phyloP scores from a whole-genome alignment of 2,113 vertebrate species.

The Nothoprocta perdicaria region DNA sequence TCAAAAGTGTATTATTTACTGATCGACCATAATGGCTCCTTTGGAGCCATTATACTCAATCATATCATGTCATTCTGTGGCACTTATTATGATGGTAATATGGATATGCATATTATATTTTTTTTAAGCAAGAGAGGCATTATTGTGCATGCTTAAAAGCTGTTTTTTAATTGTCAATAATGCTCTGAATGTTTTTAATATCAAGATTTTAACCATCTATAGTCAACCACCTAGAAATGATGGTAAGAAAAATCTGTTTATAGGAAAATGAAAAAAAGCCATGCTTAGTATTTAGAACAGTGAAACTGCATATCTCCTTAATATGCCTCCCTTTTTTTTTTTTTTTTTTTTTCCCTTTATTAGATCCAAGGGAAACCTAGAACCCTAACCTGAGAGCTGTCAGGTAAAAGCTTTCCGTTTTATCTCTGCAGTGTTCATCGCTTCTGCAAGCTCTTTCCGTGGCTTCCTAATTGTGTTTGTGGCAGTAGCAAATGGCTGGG shows the following conservation, averaged over 20 bases:
- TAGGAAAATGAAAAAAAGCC: neutral
- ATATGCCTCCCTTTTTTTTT: neutral
- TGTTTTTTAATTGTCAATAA: slow-evolving; percentile 78
- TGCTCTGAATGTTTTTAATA: slow-evolving; percentile 60
- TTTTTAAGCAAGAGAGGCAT: slow-evolving; percentile 62
- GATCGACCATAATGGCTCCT: slow-evolving; percentile 79
- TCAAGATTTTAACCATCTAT: slow-evolving; percentile 52
- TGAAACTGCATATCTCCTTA: neutral
- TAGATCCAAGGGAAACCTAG: slow-evolving; percentile 18
- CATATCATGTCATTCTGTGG: slow-evolving; percentile 79
- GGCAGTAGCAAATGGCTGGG: slow-evolving; percentile 39
- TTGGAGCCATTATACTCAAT: slow-evolving; percentile 77
- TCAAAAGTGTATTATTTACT: slow-evolving; percentile 83
- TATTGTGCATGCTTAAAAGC: slow-evolving; percentile 70
- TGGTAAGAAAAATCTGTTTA: slow-evolving; percentile 23
- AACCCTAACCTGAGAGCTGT: slow-evolving; percentile 41
- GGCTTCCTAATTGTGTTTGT: slow-evolving; percentile 61
- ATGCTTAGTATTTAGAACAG: neutral
- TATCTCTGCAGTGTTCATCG: slow-evolving; percentile 52
- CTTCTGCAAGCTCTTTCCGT: neutral
- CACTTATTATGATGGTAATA: slow-evolving; percentile 77
- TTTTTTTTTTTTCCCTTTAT: slow-evolving; percentile 2
- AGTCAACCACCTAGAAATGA: slow-evolving; percentile 34
- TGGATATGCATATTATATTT: slow-evolving; percentile 78
- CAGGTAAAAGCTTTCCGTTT: slow-evolving; percentile 63